Conservation (phyloP, 2,888 invertebrate species). For the Arrhopalites spinosus region DNA sequence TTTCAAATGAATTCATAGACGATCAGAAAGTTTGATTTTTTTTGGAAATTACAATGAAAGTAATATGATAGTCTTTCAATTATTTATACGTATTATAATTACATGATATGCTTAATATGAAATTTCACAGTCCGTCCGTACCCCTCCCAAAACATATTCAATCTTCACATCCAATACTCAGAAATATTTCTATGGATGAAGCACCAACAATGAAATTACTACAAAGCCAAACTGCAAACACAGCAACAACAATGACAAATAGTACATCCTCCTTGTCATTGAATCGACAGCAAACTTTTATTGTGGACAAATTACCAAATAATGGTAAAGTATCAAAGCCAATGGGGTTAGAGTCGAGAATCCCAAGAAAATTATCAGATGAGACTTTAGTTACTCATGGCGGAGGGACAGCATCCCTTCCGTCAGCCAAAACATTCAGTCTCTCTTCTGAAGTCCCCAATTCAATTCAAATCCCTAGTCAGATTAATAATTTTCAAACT, state of each 20-base stretch:
- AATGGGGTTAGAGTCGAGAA: slow-evolving; percentile 21
- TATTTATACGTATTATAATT: too few species aligned
- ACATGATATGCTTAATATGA: too few species aligned
- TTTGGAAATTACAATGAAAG: too few species aligned
- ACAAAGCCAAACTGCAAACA: slow-evolving; percentile 22
- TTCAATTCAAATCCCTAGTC: neutral
- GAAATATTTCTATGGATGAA: slow-evolving; percentile 42
- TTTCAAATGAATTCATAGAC: too few species aligned
- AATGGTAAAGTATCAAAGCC: slow-evolving; percentile 32
- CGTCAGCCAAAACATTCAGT: neutral
- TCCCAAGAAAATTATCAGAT: slow-evolving; percentile 37
- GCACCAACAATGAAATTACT: slow-evolving; percentile 38
- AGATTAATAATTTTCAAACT: neutral
- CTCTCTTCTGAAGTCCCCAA: neutral
- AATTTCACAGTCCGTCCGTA: slow-evolving; percentile 46
- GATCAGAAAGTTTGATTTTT: too few species aligned
- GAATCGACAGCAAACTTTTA: slow-evolving; percentile 51
- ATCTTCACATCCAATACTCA: slow-evolving; percentile 37
- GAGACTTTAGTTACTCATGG: slow-evolving; percentile 6
- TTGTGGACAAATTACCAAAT: slow-evolving; percentile 44
- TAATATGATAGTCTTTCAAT: too few species aligned
- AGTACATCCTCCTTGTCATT: slow-evolving; percentile 19
- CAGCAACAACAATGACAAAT: slow-evolving; percentile 16
- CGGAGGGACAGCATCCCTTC: neutral
- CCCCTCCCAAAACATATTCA: slow-evolving; percentile 35